Conservation (phyloP, 2,797 vertebrate genomes). For the Alcedo quadribrachys region DNA sequence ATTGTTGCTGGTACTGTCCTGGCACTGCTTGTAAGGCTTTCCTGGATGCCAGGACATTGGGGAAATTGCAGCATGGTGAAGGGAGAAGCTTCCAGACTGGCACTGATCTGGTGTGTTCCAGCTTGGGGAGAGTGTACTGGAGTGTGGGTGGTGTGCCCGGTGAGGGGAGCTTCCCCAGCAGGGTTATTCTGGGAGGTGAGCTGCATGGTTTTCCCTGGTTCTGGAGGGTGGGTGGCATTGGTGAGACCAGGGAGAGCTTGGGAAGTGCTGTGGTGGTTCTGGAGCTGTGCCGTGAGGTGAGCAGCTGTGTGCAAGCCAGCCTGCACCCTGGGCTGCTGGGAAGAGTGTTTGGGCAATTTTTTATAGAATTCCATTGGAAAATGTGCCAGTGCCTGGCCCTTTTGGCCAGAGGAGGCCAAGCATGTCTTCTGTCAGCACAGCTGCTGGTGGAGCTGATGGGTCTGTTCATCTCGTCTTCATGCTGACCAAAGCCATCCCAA, state of each 20-base stretch:
- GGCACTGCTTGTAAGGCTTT: neutral
- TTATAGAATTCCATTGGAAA: neutral
- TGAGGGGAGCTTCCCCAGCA: too few relatives aligned
- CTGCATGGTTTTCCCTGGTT: rapidly evolving
- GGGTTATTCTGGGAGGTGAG: neutral
- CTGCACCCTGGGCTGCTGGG: neutral
- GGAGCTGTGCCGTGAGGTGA: rapidly evolving
- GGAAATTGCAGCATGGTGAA: neutral
- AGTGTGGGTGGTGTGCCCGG: neutral
- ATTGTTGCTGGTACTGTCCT: neutral
- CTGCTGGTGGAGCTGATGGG: neutral
- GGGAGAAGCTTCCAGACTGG: neutral
- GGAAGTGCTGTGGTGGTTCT: rapidly evolving
- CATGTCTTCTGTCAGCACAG: neutral
- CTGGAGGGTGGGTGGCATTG: rapidly evolving
- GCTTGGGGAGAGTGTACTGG: neutral
- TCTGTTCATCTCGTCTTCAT: neutral
- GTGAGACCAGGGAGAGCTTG: rapidly evolving
- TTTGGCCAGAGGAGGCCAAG: neutral
- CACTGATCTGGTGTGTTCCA: rapidly evolving
- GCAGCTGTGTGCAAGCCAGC: rapidly evolving
- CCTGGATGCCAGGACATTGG: rapidly evolving
- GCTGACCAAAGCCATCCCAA: neutral
- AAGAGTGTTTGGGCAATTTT: neutral
- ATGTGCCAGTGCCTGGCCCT: rapidly evolving